Evolutionary conservation across 2,888 invertebrate species (phyloP).

Genomic region (Hecatera dysodea): DNA sequence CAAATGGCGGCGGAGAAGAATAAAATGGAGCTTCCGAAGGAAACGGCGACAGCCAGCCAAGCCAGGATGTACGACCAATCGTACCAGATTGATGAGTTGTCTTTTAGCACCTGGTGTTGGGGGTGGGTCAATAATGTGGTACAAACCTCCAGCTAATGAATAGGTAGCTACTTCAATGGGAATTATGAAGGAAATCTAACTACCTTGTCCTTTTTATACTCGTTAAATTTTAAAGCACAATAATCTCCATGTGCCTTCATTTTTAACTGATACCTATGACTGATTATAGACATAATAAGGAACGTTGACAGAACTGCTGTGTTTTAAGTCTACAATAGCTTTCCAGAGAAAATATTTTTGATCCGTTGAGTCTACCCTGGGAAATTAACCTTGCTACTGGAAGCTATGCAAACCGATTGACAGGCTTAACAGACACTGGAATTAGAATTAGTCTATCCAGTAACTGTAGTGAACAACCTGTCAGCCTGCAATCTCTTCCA

Average conservation of each 20-base stretch:
- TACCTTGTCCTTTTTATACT: not conserved
- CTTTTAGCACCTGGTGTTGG: slow-evolving; percentile 92
- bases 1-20: slow-evolving; percentile 96
- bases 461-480: not conserved
- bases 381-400: not conserved
- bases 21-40: slow-evolving; percentile 93
- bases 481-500: no score
- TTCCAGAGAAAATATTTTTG: not conserved
- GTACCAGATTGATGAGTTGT: slow-evolving; percentile 93
- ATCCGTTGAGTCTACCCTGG: not conserved
- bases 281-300: no score
- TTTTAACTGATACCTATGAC: no score
- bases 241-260: not conserved
- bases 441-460: not conserved
- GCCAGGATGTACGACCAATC: slow-evolving; percentile 97
- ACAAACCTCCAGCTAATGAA: slow-evolving; percentile 38
- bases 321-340: not conserved
- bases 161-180: not conserved
- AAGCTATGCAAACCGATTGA: not conserved
- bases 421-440: not conserved
- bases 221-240: not conserved
- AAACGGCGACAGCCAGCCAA: slow-evolving; percentile 95
- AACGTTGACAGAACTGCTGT: not conserved
- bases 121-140: slow-evolving; percentile 56
- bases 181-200: not conserved